Base-by-base conservation (phyloP, 53 echinoderm and acorn worm species). In the Arbacia lixula region DNA sequence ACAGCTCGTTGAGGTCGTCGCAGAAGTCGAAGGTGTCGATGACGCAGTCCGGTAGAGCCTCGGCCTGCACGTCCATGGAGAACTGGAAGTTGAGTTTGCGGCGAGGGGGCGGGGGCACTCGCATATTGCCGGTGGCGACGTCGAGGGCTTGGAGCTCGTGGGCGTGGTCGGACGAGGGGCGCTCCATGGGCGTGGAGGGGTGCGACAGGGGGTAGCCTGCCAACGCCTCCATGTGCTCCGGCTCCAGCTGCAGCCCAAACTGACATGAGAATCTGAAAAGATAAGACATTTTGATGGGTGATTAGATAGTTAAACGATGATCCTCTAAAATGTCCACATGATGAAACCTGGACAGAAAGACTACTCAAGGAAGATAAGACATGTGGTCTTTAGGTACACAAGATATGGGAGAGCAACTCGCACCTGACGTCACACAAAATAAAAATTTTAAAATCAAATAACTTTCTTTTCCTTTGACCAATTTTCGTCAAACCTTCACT, bases 31-130 rank as follows among this genome's bases (percentile, higher is more conserved):
- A 94, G 40, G 84, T 83, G 76, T 91, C 94, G 32, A 86, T 49
- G 53, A 88, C 78, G 58, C 80, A 88, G 57, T 85, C 72, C 0
- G 85, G 62, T 2, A 72, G 72, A 41, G 22, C 53, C n/a, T 76
- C 71, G 1, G 90, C 29, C 19, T 72, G 65, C 20, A 85, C 85
- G 68, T 84, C 89, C 91, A 83, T 84, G 36, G 60, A 82, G 89
- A 79, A 93, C 64, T 87, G 84, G 71, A 93, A 93, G 84, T 90
- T 93, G 61, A 93, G 67, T 37, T 92, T 86, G 42, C 66, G 89
- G 11, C 72, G 84, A 8, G 62, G 66, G 2, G 39, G 31, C 38
- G 39, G 21, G 19, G 66, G 39, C 12, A 17, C n/a, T 4, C 78
- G 77, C 16, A 38, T 17, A n/a, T n/a, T n/a, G n/a, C n/a, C n/a